Base-by-base conservation (phyloP, 2,797 vertebrate species). In the Neomorphus geoffroyi region DNA sequence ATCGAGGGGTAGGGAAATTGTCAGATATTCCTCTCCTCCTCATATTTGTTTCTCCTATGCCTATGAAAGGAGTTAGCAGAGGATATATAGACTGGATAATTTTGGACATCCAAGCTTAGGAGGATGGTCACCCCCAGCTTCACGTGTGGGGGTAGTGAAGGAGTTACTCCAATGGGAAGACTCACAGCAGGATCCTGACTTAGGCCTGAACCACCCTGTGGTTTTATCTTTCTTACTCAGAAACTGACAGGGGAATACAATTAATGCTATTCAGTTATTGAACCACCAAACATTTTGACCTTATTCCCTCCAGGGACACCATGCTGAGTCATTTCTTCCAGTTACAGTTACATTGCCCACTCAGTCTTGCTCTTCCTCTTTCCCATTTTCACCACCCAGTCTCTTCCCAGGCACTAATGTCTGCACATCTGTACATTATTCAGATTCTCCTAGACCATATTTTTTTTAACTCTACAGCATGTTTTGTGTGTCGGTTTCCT, bases 81-180 rank as follows among this genome's bases (percentile, higher is more conserved):
- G 10, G 41, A 21, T 41, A 54, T 0, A n/a, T 4, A 41, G 30
- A 64, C 19, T 33, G 15, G 39, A n/a, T 77, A 48, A 51, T 54
- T 80, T 77, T 61, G 32, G 18, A 54, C 17, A 46, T 37, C 41
- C 28, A 35, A 24, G 46, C 18, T 66, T 45, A 28, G 66, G 27
- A 65, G 28, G 28, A 16, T 57, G 17, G 22, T 65, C 27, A 45
- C 15, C 30, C 30, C 7, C 8, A 57, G 46, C 45, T 46, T 65
- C 23, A 22, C 8, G 0, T 32, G n/a, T 8, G 2, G 41, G 10
- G 26, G 6, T 3, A 1, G 18, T 61, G 50, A 13, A 10, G 14
- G 9, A 23, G 16, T 35, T 73, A 28, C 50, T 53, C 37, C 26
- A n/a, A 35, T 0, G 2, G 23, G 9, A 88, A 30, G 17, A 65